Percentiles rank a stretch among this genome's conserved stretches.
phyloP scores from a whole-genome alignment of 2,113 vertebrate species.

The Spilogale gracilis region DNA sequence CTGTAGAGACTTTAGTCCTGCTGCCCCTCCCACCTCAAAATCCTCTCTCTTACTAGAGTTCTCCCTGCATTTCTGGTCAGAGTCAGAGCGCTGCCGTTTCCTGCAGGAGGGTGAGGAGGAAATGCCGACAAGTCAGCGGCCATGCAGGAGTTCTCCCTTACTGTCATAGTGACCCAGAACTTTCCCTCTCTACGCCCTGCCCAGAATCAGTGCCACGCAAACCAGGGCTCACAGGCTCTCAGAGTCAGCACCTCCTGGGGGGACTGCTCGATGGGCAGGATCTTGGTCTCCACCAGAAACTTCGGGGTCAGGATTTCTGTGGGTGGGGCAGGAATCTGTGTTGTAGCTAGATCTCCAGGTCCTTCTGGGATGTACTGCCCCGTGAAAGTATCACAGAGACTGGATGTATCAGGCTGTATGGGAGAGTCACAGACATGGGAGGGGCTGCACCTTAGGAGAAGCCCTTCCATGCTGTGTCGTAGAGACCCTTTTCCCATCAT shows the following conservation, averaged over 20 bases:
- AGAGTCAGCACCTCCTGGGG: background rate
- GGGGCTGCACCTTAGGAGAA: background rate
- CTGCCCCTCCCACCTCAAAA: too few species aligned
- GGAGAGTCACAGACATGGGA: background rate
- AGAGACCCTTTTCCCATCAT: background rate
- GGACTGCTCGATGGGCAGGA: background rate
- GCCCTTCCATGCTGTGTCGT: background rate
- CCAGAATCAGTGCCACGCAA: background rate
- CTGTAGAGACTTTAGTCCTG: rapidly evolving
- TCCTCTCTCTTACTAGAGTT: background rate
- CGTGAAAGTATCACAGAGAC: background rate
- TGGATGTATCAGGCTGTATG: background rate
- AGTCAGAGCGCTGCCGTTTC: background rate
- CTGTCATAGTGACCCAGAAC: too few species aligned
- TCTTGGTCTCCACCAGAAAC: background rate
- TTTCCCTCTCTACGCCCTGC: rapidly evolving
- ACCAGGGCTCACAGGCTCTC: rapidly evolving
- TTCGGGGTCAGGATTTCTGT: background rate
- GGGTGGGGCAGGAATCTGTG: background rate
- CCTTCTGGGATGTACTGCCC: background rate
- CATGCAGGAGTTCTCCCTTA: rapidly evolving
- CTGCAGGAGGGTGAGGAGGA: background rate
- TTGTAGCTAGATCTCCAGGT: background rate
- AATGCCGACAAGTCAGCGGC: background rate
- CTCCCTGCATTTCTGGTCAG: background rate